phyloP scores from a whole-genome alignment of 2,797 vertebrate species.

The Halcyon badia region DNA sequence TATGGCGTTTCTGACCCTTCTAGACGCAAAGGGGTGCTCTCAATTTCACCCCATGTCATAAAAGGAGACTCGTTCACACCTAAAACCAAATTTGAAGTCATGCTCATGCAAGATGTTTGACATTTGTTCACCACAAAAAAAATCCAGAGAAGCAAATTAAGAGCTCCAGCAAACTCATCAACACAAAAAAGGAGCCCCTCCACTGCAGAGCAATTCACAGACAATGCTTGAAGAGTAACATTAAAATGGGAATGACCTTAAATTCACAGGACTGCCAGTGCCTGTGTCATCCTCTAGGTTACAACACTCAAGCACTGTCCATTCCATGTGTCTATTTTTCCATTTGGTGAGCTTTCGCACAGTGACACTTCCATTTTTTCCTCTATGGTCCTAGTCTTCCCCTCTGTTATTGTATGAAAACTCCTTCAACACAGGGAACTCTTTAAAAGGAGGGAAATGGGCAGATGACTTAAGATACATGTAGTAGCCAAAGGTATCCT shows the following conservation, averaged over 20 bases:
- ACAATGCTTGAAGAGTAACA: neutral
- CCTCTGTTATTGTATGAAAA: neutral
- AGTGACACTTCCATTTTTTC: neutral
- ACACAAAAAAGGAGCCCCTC: neutral
- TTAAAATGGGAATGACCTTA: neutral
- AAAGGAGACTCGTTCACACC: slow-evolving; percentile 93
- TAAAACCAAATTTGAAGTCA: slow-evolving; percentile 55
- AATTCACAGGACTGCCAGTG: neutral
- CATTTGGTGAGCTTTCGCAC: neutral
- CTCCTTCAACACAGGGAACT: rapidly evolving
- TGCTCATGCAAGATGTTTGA: neutral
- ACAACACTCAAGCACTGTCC: neutral
- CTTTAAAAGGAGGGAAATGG: neutral
- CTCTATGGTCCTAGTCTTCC: neutral
- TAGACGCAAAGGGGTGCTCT: slow-evolving; percentile 94
- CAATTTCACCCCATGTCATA: slow-evolving; percentile 99
- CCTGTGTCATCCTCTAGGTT: neutral
- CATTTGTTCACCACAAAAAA: neutral
- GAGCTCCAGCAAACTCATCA: neutral
- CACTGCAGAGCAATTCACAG: neutral
- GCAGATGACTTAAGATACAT: neutral
- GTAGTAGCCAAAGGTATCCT: neutral
- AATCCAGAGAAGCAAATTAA: neutral
- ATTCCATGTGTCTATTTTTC: neutral
- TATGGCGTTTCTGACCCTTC: slow-evolving; percentile 93